phyloP scores from a whole-genome alignment of 2,888 invertebrate genomes.

The Sturmia bella region DNA sequence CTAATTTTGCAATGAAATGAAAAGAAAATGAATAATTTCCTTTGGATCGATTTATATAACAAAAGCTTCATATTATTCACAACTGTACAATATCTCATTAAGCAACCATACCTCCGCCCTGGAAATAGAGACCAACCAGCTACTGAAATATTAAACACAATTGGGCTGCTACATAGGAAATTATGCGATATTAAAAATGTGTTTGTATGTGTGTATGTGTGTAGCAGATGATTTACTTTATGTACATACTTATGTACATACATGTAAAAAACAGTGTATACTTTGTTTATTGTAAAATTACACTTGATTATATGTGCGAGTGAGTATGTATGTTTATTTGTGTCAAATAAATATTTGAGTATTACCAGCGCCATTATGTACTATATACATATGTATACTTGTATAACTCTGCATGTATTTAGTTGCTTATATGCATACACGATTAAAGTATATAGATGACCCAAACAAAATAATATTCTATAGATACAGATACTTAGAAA shows the following conservation, averaged over 20 bases:
- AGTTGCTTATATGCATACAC: not conserved
- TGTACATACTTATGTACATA: conserved; percentile 50
- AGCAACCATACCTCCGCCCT: conserved; percentile 38
- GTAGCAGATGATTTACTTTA: conserved; percentile 21
- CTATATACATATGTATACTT: not conserved
- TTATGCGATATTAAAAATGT: too few relatives aligned
- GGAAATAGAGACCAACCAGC: conserved; percentile 15
- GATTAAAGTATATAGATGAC: conserved; percentile 13
- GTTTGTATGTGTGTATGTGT: conserved; percentile 16
- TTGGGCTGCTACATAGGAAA: not conserved
- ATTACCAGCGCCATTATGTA: conserved; percentile 57
- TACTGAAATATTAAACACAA: conserved; percentile 20
- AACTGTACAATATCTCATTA: conserved; percentile 40
- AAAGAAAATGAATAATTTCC: conserved; percentile 4
- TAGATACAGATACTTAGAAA: conserved; percentile 3
- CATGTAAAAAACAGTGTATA: not conserved
- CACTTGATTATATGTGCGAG: conserved; percentile 17
- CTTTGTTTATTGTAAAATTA: conserved; percentile 55
- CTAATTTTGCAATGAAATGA: not conserved
- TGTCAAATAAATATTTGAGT: not conserved
- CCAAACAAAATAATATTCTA: conserved; percentile 36
- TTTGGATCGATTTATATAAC: conserved; percentile 52
- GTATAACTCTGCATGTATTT: not conserved
- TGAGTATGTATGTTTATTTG: not conserved
- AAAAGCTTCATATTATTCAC: conserved; percentile 27